Percentiles rank a stretch among this genome's conserved stretches.
Evolutionary conservation across 2,113 vertebrate genomes (phyloP).

Genomic region (Channa argus): DNA sequence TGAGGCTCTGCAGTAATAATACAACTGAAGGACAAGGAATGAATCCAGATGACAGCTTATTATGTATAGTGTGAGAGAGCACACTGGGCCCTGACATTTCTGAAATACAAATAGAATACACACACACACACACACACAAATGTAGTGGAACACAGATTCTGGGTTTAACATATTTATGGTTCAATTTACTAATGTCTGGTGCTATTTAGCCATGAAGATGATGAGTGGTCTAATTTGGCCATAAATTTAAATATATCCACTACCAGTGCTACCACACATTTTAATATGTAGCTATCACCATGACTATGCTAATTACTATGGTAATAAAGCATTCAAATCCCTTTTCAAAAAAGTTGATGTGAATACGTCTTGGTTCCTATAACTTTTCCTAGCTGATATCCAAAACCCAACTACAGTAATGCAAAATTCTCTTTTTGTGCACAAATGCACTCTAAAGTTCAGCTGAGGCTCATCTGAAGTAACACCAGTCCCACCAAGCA

Average conservation of each 20-base stretch:
- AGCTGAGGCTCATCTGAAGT: too few relatives aligned
- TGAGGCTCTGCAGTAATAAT: slow-evolving; percentile 62
- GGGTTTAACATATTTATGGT: neutral
- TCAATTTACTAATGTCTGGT: neutral
- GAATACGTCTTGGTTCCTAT: too few relatives aligned
- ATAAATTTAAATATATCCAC: too few relatives aligned
- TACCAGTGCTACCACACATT: neutral
- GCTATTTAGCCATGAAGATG: neutral
- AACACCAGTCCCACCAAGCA: too few relatives aligned
- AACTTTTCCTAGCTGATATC: too few relatives aligned
- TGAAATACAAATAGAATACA: neutral
- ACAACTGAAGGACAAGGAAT: slow-evolving; percentile 66
- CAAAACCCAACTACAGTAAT: too few relatives aligned
- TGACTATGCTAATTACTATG: too few relatives aligned
- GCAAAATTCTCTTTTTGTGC: too few relatives aligned
- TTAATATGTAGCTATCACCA: too few relatives aligned
- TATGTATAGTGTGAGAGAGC: slow-evolving; percentile 41
- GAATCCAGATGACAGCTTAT: slow-evolving; percentile 61
- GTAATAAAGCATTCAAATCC: too few relatives aligned
- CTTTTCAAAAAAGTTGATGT: too few relatives aligned
- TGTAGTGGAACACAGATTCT: neutral
- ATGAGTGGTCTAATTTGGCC: neutral
- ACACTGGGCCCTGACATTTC: slow-evolving; percentile 30
- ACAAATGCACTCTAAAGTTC: too few relatives aligned
- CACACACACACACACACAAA: slow-evolving; percentile 3